A percentile compares a stretch with the other conserved stretches of the same genome.
Evolutionary conservation across 2,113 vertebrate genomes (phyloP).

Genomic region (Paedocypris sp.): DNA sequence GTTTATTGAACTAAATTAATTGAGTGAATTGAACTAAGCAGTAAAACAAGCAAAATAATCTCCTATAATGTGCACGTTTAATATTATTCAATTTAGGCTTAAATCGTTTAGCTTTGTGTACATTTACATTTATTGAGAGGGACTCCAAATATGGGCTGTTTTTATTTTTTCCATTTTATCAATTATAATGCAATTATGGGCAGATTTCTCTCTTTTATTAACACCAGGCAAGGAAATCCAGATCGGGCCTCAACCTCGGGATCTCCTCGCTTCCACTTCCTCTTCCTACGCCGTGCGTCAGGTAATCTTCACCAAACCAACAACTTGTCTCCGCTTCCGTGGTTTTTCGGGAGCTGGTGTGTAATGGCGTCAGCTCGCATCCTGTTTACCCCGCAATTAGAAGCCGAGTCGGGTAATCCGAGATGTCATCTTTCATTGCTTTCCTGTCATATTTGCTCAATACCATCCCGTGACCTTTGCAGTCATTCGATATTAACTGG

Average conservation of each 20-base stretch:
- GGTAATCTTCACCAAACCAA: background rate
- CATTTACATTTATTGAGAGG: too few species aligned
- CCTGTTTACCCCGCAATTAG: slow-evolving; percentile 12
- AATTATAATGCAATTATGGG: too few species aligned
- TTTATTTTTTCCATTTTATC: too few species aligned
- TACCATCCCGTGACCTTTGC: slow-evolving; percentile 15
- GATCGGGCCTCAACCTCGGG: too few species aligned
- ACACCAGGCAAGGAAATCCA: background rate
- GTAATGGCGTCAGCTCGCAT: slow-evolving; percentile 8
- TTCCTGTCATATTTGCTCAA: slow-evolving; percentile 9
- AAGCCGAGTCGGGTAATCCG: background rate
- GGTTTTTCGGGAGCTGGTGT: background rate
- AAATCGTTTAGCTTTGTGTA: too few species aligned
- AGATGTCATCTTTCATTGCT: slow-evolving; percentile 19
- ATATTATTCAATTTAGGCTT: too few species aligned
- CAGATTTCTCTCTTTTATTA: too few species aligned
- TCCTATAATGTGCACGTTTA: too few species aligned
- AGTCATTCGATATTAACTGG: slow-evolving; percentile 16
- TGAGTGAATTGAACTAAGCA: too few species aligned
- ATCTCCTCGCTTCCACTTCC: background rate
- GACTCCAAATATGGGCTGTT: too few species aligned
- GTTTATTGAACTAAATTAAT: too few species aligned
- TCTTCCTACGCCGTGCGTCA: background rate
- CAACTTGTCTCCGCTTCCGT: background rate
- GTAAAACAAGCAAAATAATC: too few species aligned